phyloP scores from a whole-genome alignment of 2,797 vertebrate genomes.

The Ispidina picta region DNA sequence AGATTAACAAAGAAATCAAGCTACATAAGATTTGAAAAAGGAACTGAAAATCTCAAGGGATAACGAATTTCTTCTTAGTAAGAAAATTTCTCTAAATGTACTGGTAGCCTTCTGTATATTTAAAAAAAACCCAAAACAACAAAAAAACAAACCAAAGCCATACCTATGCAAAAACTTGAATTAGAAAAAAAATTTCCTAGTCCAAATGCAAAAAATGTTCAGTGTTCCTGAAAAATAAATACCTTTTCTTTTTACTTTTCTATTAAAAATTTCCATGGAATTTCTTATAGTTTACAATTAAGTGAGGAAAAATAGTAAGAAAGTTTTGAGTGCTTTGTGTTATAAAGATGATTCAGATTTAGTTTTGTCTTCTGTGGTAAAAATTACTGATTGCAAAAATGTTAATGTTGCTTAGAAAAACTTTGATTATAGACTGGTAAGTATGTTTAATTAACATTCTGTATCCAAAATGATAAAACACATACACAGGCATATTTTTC shows the following conservation, averaged over 20 bases:
- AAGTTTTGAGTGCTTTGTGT: background rate
- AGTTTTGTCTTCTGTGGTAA: background rate
- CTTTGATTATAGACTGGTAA: background rate
- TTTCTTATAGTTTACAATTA: background rate
- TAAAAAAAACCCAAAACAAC: background rate
- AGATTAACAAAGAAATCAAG: slow-evolving; percentile 2
- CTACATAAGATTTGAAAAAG: background rate
- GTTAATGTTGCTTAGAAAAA: background rate
- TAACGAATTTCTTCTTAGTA: background rate
- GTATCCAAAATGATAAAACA: background rate
- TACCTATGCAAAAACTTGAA: background rate
- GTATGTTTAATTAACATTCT: background rate
- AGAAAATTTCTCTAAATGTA: background rate
- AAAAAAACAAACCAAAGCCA: background rate
- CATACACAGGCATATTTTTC: background rate
- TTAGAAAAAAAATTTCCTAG: background rate
- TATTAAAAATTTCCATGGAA: background rate
- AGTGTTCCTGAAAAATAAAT: background rate
- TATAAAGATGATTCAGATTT: background rate
- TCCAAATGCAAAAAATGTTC: background rate
- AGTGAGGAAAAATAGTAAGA: background rate
- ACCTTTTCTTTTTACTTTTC: background rate
- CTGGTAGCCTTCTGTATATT: background rate
- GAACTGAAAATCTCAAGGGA: background rate
- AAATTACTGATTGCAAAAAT: background rate